Base-by-base conservation (phyloP, 2,888 invertebrate genomes). In the Pseudococcus jackbeardsleyi region DNA sequence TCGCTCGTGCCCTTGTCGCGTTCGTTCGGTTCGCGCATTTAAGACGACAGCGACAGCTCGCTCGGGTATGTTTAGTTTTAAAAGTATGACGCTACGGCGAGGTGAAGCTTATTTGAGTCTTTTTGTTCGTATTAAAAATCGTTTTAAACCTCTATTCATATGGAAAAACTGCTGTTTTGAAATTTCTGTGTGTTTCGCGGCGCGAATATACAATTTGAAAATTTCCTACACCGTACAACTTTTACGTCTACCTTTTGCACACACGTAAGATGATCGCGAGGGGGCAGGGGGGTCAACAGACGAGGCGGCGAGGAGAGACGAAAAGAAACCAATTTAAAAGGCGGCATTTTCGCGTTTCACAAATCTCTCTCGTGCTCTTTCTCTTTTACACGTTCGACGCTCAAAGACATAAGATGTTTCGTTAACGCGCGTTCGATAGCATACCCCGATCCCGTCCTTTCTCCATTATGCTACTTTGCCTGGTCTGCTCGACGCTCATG, bases 401-500 rank as follows among this genome's bases (percentile, higher is more conserved):
- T 79, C 79, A 79, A 79, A 79, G 79, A 79, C 79, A 79, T 79
- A 79, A 79, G 79, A 79, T 19, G 79, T 79, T 79, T 79, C 79
- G 79, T 79, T 79, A 79, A 79, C n/a, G 5, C 42, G 42, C 42
- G 59, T 59, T 79, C 79, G 79, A 79, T 79, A 79, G 79, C 22
- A 17, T 22, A 15, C 26, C 64, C 17, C n/a, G 64, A 8, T 64
- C 64, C 9, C 64, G 15, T 15, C 15, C 17, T 17, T 19, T 9
- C 59, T 59, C n/a, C 19, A 19, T 19, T 19, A 0, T 50, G 8
- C 15, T 17, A 15, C 54, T 54, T 59, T 19, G 19, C 19, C 59
- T 59, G 50, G 50, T 59, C 68, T 33, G 68, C 33, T 22, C 68
- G 68, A 9, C 59, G 26, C 26, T 33, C 26, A 33, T 33, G 26